These are phyloP conservation scores for Willowsia nigromaculata DNA, from an alignment of 2,888 invertebrate species.

Conservation along the genomic window DNA sequence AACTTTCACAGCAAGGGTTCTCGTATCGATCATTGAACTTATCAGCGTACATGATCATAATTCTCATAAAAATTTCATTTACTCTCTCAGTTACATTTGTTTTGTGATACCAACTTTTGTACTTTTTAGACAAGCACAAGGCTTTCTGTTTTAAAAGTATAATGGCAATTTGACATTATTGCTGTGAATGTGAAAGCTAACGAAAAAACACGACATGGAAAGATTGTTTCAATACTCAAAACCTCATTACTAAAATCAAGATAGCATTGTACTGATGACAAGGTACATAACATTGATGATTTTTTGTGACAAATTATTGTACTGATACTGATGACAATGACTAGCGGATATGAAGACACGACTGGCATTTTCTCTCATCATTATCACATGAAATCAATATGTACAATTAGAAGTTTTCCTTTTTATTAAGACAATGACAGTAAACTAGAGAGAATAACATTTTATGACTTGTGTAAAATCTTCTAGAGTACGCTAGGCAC, in stretches of 20 bases:
- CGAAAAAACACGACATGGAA: conserved; percentile 25
- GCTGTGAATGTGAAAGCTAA: background rate
- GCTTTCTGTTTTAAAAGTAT: background rate
- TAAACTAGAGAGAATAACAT: background rate
- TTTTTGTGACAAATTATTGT: conserved; percentile 46
- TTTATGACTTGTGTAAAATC: background rate
- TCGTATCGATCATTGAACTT: conserved; percentile 49
- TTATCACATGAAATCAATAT: background rate
- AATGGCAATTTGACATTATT: conserved; percentile 46
- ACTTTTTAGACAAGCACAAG: background rate
- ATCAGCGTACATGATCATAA: background rate
- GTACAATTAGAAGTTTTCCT: no score
- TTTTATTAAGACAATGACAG: background rate
- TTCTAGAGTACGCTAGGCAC: background rate
- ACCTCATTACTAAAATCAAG: conserved; percentile 49
- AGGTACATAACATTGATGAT: background rate
- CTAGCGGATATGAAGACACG: background rate
- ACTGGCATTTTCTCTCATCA: background rate
- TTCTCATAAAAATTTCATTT: conserved; percentile 19
- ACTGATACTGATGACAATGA: background rate
- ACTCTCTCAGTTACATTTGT: background rate
- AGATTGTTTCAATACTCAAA: conserved; percentile 3
- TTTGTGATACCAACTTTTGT: background rate
- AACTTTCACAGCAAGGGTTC: conserved; percentile 46
- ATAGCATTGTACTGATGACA: conserved; percentile 60